Percentiles rank a stretch among this genome's conserved stretches.
Evolutionary conservation across 2,113 vertebrate species (phyloP).

Genomic region (Dromaius novaehollandiae): DNA sequence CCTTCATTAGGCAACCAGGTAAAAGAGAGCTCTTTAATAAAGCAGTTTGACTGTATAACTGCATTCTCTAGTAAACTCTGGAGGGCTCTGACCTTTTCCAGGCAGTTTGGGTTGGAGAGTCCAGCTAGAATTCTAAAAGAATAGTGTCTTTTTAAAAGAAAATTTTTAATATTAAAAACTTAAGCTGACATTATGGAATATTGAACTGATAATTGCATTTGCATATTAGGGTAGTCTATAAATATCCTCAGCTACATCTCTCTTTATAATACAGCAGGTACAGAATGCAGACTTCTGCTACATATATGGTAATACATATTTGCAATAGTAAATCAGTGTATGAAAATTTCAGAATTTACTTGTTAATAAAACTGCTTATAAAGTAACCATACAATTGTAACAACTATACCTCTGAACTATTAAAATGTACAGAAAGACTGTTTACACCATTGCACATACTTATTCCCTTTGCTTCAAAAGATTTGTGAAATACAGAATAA

Average conservation of each 20-base stretch:
- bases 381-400: slow-evolving; percentile 53
- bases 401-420: slow-evolving; percentile 70
- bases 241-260: slow-evolving; percentile 73
- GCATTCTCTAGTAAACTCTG: background rate
- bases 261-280: slow-evolving; percentile 75
- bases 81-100: slow-evolving; percentile 18
- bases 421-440: slow-evolving; percentile 78
- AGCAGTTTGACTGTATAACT: background rate
- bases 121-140: slow-evolving; percentile 2
- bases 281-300: slow-evolving; percentile 66
- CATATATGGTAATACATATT: slow-evolving; percentile 23
- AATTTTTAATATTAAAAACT: slow-evolving; percentile 56
- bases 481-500: slow-evolving; percentile 56
- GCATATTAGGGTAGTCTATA: slow-evolving; percentile 70
- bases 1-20: slow-evolving; percentile 37
- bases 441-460: slow-evolving; percentile 80
- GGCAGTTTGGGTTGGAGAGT: background rate
- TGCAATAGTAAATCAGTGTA: slow-evolving; percentile 59
- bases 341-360: slow-evolving; percentile 29
- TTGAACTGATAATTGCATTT: slow-evolving; percentile 40
- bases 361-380: slow-evolving; percentile 64
- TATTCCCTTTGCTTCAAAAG: slow-evolving; percentile 76
- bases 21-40: slow-evolving; percentile 33
- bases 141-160: slow-evolving; percentile 52
- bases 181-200: slow-evolving; percentile 52